Percentiles rank a stretch among this genome's conserved stretches.
Evolutionary conservation across 2,797 vertebrate genomes (phyloP).

Genomic region (Neoniphon sammara): DNA sequence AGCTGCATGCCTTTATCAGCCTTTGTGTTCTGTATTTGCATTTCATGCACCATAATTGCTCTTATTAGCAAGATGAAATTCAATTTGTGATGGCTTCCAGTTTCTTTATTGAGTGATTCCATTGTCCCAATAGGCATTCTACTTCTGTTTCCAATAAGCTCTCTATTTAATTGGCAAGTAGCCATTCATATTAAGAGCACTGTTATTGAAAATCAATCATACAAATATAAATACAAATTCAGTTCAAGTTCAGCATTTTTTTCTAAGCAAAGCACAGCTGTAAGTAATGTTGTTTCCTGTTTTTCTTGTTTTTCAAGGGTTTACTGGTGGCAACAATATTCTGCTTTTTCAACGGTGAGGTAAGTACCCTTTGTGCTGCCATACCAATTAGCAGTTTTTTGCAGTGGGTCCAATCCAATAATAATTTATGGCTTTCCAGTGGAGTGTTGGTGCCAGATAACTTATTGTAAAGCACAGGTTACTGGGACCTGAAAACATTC

Average conservation of each 20-base stretch:
- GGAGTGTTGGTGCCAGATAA: neutral
- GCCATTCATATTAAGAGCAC: neutral
- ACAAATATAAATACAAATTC: neutral
- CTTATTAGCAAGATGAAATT: no score
- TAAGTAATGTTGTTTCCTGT: slow-evolving; percentile 7
- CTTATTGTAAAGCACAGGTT: neutral
- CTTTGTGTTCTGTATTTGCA: no score
- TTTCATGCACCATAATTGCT: no score
- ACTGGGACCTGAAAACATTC: neutral
- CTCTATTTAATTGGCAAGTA: no score
- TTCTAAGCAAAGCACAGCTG: neutral
- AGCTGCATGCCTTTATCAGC: no score
- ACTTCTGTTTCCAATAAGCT: no score
- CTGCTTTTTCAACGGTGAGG: slow-evolving; percentile 99
- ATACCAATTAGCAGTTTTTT: neutral
- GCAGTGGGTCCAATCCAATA: neutral
- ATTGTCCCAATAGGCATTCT: no score
- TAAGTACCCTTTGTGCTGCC: slow-evolving; percentile 69
- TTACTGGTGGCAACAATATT: slow-evolving; percentile 97
- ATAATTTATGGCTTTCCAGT: neutral
- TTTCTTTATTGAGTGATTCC: no score
- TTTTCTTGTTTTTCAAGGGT: slow-evolving; percentile 83
- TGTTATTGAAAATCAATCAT: neutral
- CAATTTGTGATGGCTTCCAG: no score
- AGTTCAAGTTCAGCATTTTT: no score